Conservation (phyloP, 2,888 invertebrate genomes). For the Eupithecia dodoneata region DNA sequence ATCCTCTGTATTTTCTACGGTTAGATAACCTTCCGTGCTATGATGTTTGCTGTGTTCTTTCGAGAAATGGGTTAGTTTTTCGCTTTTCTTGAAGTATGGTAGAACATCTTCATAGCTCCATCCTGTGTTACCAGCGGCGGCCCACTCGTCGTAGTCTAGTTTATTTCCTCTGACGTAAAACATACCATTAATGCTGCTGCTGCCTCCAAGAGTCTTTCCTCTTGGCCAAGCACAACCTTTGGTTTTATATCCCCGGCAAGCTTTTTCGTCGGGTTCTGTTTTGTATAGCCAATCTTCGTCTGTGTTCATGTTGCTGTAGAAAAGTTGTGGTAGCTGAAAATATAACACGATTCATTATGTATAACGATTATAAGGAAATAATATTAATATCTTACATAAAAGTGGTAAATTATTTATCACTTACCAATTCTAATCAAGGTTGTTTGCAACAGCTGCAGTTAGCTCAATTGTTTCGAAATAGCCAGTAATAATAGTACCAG, state of each 20-base stretch:
- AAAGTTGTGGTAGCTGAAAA: slow-evolving; percentile 61
- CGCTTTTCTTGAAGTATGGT: slow-evolving; percentile 80
- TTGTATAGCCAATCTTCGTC: slow-evolving; percentile 83
- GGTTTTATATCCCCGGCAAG: slow-evolving; percentile 68
- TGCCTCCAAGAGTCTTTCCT: slow-evolving; percentile 86
- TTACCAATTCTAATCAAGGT: background rate
- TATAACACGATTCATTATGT: background rate
- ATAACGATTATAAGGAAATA: background rate
- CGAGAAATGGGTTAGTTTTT: slow-evolving; percentile 60
- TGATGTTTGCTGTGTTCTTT: slow-evolving; percentile 60
- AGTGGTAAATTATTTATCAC: background rate
- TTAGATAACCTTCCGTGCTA: slow-evolving; percentile 67
- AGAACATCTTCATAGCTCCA: slow-evolving; percentile 84
- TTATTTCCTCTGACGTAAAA: slow-evolving; percentile 83
- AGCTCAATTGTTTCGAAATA: background rate
- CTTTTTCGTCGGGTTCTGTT: slow-evolving; percentile 72
- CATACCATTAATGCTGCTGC: slow-evolving; percentile 84
- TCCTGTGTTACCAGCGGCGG: slow-evolving; percentile 76
- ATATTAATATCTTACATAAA: background rate
- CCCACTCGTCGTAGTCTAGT: slow-evolving; percentile 83
- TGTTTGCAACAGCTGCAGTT: background rate
- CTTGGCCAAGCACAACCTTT: slow-evolving; percentile 82
- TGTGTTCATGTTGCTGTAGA: slow-evolving; percentile 59
- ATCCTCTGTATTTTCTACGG: slow-evolving; percentile 61
- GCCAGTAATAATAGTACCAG: too few species aligned